These are phyloP conservation scores for Leptarthrus brevirostris DNA, from an alignment of 2,888 invertebrate species.

Conservation along the genomic window DNA sequence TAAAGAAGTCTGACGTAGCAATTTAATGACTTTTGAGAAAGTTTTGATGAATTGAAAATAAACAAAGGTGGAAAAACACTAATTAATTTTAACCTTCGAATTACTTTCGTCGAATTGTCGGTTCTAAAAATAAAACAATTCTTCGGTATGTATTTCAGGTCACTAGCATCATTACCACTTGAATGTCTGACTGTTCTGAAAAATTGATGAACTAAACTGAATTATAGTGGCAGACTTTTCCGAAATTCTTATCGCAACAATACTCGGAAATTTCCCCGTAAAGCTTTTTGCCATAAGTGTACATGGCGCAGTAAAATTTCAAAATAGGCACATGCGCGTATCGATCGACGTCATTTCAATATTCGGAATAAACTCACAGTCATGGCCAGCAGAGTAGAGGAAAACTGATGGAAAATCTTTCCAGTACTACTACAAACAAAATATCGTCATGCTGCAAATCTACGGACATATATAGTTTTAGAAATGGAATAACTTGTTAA, in stretches of 20 bases:
- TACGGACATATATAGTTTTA: neutral
- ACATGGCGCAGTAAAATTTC: constrained; percentile 35
- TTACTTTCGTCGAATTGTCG: too few species aligned
- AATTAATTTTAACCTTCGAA: too few species aligned
- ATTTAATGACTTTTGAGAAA: too few species aligned
- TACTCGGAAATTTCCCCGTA: neutral
- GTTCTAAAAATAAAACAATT: neutral
- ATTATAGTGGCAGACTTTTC: neutral
- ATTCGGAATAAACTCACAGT: constrained; percentile 37
- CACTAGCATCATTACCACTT: neutral
- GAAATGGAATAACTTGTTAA: too few species aligned
- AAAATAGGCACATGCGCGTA: constrained; percentile 51
- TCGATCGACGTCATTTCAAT: constrained; percentile 51
- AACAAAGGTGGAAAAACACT: too few species aligned
- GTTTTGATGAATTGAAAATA: too few species aligned
- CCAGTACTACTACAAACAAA: constrained; percentile 15
- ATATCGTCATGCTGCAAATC: constrained; percentile 7
- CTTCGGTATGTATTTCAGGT: neutral
- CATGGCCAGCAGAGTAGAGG: constrained; percentile 14
- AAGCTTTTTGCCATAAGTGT: constrained; percentile 7
- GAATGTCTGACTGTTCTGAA: neutral
- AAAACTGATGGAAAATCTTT: constrained; percentile 28
- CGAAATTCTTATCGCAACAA: neutral
- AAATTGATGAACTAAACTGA: neutral
- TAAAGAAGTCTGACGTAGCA: too few species aligned